These are phyloP conservation scores for Scaptomyza hsui DNA, from an alignment of 1,140 invertebrate species.

Conservation along the genomic window DNA sequence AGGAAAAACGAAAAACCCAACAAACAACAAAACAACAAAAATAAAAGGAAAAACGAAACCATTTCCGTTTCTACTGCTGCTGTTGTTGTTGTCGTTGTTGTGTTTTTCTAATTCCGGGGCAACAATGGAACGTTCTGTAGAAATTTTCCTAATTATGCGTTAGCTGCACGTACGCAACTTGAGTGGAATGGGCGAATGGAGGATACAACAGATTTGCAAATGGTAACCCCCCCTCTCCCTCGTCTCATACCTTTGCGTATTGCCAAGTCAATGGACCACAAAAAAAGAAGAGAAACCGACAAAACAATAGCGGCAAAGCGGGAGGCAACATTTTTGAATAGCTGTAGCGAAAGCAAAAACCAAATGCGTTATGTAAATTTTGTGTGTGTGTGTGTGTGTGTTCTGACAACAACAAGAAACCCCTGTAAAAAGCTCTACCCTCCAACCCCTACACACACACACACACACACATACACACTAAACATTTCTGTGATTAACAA, in stretches of 20 bases:
- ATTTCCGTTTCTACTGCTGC: conserved; percentile 1
- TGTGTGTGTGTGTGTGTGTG: neutral
- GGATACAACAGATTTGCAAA: conserved; percentile 39
- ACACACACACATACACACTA: conserved; percentile 12
- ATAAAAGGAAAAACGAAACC: neutral
- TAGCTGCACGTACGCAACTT: conserved; percentile 60
- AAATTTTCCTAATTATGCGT: conserved; percentile 78
- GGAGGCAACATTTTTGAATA: conserved; percentile 20
- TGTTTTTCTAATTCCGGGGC: conserved; percentile 39
- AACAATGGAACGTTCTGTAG: conserved; percentile 55
- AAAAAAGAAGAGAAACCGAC: conserved; percentile 15
- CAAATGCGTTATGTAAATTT: conserved; percentile 43
- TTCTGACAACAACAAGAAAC: conserved; percentile 33
- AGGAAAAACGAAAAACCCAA: neutral
- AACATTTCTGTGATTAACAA: conserved; percentile 73
- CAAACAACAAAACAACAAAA: conserved; percentile 6
- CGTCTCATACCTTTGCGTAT: neutral
- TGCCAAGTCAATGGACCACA: conserved; percentile 42
- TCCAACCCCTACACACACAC: neutral
- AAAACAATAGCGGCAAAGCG: conserved; percentile 28
- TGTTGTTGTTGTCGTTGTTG: conserved; percentile 7
- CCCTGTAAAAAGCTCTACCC: conserved; percentile 6
- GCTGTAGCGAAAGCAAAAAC: conserved; percentile 7
- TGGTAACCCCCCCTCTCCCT: neutral
- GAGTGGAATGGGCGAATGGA: neutral